Conservation (phyloP, 2,888 invertebrate species). For the Mesorhabditis sp. region DNA sequence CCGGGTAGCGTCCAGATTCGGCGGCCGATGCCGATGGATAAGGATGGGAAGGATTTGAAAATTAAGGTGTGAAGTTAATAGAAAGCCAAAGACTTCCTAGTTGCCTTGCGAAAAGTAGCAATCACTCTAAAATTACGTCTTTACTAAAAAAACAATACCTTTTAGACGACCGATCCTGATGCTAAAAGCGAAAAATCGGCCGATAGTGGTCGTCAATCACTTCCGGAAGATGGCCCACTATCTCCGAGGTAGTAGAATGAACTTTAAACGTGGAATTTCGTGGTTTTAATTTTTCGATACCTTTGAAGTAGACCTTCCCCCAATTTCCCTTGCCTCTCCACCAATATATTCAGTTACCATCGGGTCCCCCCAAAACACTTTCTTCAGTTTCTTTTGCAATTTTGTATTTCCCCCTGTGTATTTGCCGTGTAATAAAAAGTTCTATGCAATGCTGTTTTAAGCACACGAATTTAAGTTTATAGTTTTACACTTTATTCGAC, state of each 20-base stretch:
- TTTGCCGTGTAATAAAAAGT: too few species aligned
- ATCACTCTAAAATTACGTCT: neutral
- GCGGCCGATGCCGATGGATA: neutral
- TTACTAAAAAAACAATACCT: neutral
- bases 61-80: neutral
- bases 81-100: too few species aligned
- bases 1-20: neutral
- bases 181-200: neutral
- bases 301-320: neutral
- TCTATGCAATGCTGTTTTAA: too few species aligned
- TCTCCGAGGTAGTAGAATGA: neutral
- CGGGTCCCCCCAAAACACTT: neutral
- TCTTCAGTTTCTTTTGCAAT: too few species aligned
- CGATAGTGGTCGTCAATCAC: neutral
- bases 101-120: neutral
- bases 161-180: constrained; percentile 1
- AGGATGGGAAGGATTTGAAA: neutral
- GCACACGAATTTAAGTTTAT: too few species aligned
- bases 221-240: neutral
- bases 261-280: neutral
- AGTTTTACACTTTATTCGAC: neutral
- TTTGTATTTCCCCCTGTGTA: too few species aligned
- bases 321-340: neutral
- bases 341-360: neutral
- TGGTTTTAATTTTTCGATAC: neutral